Percentiles rank a stretch among this genome's conserved stretches.
Evolutionary conservation across 1,140 invertebrate species (phyloP).

Genomic region (Drosophila malerkotliana): DNA sequence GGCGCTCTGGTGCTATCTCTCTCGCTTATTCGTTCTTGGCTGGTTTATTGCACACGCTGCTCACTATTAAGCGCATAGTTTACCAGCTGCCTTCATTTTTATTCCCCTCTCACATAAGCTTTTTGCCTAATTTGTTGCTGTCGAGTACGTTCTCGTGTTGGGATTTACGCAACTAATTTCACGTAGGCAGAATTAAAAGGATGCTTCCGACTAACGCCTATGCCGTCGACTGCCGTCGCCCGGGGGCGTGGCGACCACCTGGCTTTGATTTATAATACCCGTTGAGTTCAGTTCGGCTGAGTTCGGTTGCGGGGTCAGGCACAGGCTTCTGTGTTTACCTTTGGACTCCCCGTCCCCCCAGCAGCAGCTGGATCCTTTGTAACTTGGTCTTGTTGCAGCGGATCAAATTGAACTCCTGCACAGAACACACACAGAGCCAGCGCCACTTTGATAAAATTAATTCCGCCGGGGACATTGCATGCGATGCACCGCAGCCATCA

Average conservation of each 20-base stretch:
- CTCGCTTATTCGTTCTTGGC: constrained; percentile 23
- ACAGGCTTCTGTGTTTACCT: constrained; percentile 30
- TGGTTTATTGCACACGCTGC: constrained; percentile 70
- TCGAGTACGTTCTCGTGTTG: constrained; percentile 79
- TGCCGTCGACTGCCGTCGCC: not conserved
- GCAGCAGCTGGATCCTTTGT: constrained; percentile 47
- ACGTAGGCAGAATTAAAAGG: constrained; percentile 73
- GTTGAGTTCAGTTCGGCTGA: constrained; percentile 5
- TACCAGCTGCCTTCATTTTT: constrained; percentile 61
- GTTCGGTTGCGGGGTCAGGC: constrained; percentile 18
- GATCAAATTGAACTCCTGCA: constrained; percentile 46
- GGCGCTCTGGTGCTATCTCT: not conserved
- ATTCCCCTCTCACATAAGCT: constrained; percentile 62
- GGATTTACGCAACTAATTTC: constrained; percentile 81
- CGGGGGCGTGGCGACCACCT: constrained; percentile 32
- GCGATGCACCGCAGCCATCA: constrained; percentile 18
- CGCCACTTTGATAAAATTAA: constrained; percentile 49
- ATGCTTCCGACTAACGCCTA: constrained; percentile 24
- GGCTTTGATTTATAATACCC: constrained; percentile 76
- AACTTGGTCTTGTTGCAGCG: constrained; percentile 45
- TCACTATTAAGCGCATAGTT: constrained; percentile 73
- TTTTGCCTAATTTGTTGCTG: constrained; percentile 64
- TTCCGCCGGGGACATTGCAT: constrained; percentile 36
- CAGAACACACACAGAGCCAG: constrained; percentile 6
- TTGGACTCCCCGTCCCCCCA: constrained; percentile 1